Evolutionary conservation across 2,888 invertebrate species (phyloP).

Genomic region (Sphecodes monilicornis): DNA sequence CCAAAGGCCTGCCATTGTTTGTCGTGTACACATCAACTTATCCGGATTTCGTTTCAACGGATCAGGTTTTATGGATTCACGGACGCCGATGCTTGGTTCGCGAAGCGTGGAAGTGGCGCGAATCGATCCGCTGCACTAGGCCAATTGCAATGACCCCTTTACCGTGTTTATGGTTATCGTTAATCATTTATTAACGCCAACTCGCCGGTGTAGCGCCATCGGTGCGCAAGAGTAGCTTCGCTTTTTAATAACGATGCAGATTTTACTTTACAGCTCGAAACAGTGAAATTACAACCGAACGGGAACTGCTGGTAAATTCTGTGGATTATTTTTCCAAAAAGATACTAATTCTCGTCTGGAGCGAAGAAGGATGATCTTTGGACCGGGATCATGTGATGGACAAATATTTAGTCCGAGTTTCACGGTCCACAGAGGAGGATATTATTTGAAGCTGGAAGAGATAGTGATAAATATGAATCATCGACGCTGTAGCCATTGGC

Average conservation of each 20-base stretch:
- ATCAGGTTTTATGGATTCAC: background rate
- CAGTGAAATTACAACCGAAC: background rate
- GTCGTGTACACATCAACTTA: background rate
- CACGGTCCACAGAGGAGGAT: background rate
- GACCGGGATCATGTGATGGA: background rate
- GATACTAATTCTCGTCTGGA: background rate
- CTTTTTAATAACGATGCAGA: background rate
- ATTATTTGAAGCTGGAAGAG: background rate
- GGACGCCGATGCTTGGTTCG: background rate
- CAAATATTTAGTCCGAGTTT: background rate
- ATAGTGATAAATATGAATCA: background rate
- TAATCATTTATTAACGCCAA: background rate
- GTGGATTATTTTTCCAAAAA: background rate
- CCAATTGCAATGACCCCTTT: background rate
- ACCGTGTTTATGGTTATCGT: background rate
- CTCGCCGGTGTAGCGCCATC: background rate
- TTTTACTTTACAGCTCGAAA: background rate
- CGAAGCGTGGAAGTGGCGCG: background rate
- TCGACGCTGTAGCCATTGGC: background rate
- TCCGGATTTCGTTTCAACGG: background rate
- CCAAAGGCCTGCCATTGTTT: background rate
- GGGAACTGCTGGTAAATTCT: background rate
- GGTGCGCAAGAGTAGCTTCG: background rate
- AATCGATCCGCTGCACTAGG: conserved; percentile 19
- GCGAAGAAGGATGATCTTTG: background rate